A percentile compares a stretch with the other conserved stretches of the same genome.
These are phyloP conservation scores for Falco biarmicus DNA, from an alignment of 2,797 vertebrate genomes.

Conservation along the genomic window DNA sequence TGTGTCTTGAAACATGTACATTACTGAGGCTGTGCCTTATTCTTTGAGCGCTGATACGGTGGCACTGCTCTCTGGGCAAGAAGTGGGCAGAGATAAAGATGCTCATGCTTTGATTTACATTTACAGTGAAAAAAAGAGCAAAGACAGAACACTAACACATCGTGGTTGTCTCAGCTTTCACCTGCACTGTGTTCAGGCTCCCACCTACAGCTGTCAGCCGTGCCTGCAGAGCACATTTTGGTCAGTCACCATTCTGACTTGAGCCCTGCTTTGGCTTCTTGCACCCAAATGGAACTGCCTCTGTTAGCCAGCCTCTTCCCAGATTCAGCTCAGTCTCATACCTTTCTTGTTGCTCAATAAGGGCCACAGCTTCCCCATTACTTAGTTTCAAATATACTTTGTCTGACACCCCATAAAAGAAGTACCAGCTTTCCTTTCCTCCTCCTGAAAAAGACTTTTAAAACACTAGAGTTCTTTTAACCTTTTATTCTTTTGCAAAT, in stretches of 20 bases:
- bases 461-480: neutral
- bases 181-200: neutral
- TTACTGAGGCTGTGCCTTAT: neutral
- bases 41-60: neutral
- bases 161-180: neutral
- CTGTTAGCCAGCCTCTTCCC: neutral
- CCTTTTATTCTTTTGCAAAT: neutral
- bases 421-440: neutral
- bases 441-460: neutral
- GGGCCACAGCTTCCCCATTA: neutral
- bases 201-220: neutral
- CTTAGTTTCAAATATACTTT: neutral
- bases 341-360: neutral
- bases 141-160: neutral
- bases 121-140: neutral
- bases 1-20: fast-evolving
- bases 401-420: neutral
- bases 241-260: fast-evolving
- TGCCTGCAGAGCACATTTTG: neutral
- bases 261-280: neutral
- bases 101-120: neutral
- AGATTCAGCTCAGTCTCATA: neutral
- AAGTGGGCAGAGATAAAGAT: neutral
- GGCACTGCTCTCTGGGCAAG: neutral
- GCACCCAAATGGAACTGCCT: neutral